These are phyloP conservation scores for Murina feae DNA, from an alignment of 2,113 vertebrate species.

Conservation along the genomic window DNA sequence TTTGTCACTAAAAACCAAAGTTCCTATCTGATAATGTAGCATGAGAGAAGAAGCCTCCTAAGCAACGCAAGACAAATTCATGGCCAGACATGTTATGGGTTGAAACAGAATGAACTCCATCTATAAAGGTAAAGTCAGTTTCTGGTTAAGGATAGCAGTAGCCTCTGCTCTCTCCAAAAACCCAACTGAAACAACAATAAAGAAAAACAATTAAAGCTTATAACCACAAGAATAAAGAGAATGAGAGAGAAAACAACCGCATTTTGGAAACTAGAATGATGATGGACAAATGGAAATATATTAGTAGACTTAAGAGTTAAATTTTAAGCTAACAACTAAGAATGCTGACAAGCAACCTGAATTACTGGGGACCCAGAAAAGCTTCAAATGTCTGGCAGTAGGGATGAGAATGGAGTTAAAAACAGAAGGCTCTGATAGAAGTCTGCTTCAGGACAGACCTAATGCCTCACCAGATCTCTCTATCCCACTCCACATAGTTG, in stretches of 20 bases:
- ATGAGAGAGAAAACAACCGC: background rate
- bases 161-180: background rate
- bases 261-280: background rate
- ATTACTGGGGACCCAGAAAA: background rate
- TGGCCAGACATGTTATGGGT: background rate
- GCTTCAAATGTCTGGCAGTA: background rate
- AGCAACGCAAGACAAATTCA: background rate
- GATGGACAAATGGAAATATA: background rate
- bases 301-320: background rate
- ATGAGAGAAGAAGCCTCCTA: background rate
- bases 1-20: background rate
- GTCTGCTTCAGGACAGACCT: background rate
- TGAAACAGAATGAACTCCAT: background rate
- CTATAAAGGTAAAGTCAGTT: background rate
- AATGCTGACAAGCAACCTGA: background rate
- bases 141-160: background rate
- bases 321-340: background rate
- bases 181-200: background rate
- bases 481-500: background rate
- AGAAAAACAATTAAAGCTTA: background rate
- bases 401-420: background rate
- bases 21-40: background rate
- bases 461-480: background rate
- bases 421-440: background rate
- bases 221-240: background rate